Conservation (phyloP, 2,113 vertebrate genomes). For the Pollachius pollachius region DNA sequence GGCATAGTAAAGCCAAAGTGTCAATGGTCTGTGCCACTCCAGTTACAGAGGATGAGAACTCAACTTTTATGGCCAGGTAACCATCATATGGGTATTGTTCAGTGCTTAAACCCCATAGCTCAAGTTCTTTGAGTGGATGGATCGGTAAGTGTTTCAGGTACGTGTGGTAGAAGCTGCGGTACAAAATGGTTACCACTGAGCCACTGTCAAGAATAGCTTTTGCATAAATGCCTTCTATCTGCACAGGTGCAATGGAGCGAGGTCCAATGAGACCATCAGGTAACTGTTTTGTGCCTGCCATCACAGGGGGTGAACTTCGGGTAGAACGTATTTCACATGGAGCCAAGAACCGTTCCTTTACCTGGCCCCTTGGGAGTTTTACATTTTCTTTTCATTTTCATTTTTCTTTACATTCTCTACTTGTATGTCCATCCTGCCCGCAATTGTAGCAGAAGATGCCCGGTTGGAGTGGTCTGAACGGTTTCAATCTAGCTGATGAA, state of each 20-base stretch:
- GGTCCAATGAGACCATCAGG: constrained; percentile 19
- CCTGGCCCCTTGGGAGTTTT: constrained; percentile 1
- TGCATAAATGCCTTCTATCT: constrained; percentile 22
- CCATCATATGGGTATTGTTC: constrained; percentile 19
- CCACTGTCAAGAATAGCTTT: constrained; percentile 6
- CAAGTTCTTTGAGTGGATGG: constrained; percentile 6
- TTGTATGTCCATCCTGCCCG: background rate
- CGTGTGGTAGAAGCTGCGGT: constrained; percentile 18
- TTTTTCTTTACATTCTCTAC: background rate
- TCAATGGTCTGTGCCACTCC: constrained; percentile 13
- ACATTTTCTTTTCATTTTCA: too few relatives aligned
- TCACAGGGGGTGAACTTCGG: background rate
- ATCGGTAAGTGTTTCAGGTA: constrained; percentile 25
- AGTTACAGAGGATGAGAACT: constrained; percentile 8
- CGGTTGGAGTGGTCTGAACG: background rate
- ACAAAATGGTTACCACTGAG: constrained; percentile 20
- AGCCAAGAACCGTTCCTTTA: constrained; percentile 3
- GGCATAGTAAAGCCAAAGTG: constrained; percentile 18
- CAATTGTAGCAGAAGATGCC: constrained; percentile 4
- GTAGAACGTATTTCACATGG: constrained; percentile 1
- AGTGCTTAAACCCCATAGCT: constrained; percentile 31
- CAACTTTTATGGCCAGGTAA: constrained; percentile 18
- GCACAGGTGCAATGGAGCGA: constrained; percentile 5
- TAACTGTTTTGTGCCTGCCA: background rate
- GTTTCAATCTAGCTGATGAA: background rate